Evolutionary conservation across 30 jellyfish, hydroid and myxozoan species (phyloP).

Genomic region (Pseudorhiza aurosa): DNA sequence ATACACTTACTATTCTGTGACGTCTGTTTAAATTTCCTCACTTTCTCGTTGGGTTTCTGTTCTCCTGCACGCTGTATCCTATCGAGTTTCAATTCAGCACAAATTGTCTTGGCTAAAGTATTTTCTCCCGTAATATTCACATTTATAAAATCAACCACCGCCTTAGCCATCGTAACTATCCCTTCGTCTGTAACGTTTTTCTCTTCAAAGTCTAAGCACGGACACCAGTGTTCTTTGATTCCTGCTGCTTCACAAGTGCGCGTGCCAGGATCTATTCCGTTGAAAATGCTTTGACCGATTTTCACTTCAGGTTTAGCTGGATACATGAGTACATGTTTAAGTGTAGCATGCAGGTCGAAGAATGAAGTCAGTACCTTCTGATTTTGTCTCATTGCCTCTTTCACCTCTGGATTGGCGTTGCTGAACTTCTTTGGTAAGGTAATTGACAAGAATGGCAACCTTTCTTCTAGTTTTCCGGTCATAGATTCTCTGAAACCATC

Average conservation of each 20-base stretch:
- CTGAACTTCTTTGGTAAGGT: slow-evolving; percentile 50
- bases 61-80: slow-evolving; percentile 62
- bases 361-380: slow-evolving; percentile 69
- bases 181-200: neutral
- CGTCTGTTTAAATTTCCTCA: slow-evolving; percentile 43
- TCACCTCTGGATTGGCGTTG: slow-evolving; percentile 10
- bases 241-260: slow-evolving; percentile 89
- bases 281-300: slow-evolving; percentile 73
- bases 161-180: slow-evolving; percentile 37
- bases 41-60: slow-evolving; percentile 18
- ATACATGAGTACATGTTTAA: slow-evolving; percentile 49
- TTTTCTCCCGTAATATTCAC: slow-evolving; percentile 1
- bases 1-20: slow-evolving; percentile 39
- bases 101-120: slow-evolving; percentile 19
- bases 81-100: slow-evolving; percentile 53
- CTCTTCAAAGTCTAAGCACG: slow-evolving; percentile 52
- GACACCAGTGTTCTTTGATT: slow-evolving; percentile 82
- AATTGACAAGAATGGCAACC: slow-evolving; percentile 78
- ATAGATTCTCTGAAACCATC: slow-evolving; percentile 75
- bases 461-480: slow-evolving; percentile 86
- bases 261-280: slow-evolving; percentile 13
- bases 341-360: slow-evolving; percentile 79
- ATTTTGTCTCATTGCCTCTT: slow-evolving; percentile 50
- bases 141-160: slow-evolving; percentile 59
- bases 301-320: slow-evolving; percentile 14